Evolutionary conservation across 2,797 vertebrate species (phyloP), one percentile per base, ranked within the genome.

Genomic region (Oophaga sylvatica): DNA sequence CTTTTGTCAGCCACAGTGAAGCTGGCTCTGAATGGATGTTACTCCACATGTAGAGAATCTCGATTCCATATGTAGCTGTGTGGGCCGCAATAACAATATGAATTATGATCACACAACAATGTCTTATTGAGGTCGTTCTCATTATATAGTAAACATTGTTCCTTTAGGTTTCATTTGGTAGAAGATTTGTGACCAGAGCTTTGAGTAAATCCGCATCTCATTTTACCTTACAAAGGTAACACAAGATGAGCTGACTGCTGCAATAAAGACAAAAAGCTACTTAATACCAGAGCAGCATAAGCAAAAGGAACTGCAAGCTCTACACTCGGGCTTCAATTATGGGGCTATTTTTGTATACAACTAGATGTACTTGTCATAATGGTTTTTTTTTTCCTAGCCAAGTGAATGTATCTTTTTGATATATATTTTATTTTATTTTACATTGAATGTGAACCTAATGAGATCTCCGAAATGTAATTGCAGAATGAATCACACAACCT

Each of bases 261-360:
- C 71, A 85, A 71, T 83, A 70, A 57, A 56, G 81, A 83, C 41
- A 76, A 8, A 75, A 45, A 53, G 60, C 60, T 82, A 82, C 62
- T 67, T 82, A 82, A 68, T 26, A 67, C 80, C n/a, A 26, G 20
- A 76, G 73, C 20, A 73, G 45, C 71, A 73, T 45, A 73, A 73
- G 41, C 35, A 73, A 45, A 45, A 45, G 35, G 31, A 0, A 22
- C 71, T 73, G 35, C 71, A 35, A 73, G 71, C 73, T n/a, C 12
- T 15, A 48, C 41, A 73, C 35, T 73, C 13, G 3, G 20, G 71
- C 41, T 11, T 20, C 71, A 53, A 59, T 41, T 48, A 19, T 53
- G 10, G 73, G 45, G 20, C 73, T 48, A 48, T 76, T 48, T 76
- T 11, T 13, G 35, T 45, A 45, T 12, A 73, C 17, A 9, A 3